Percentiles rank a stretch among this genome's conserved stretches.
Conservation (phyloP, 2,113 vertebrate species). For the Cricetomys ansorgei region DNA sequence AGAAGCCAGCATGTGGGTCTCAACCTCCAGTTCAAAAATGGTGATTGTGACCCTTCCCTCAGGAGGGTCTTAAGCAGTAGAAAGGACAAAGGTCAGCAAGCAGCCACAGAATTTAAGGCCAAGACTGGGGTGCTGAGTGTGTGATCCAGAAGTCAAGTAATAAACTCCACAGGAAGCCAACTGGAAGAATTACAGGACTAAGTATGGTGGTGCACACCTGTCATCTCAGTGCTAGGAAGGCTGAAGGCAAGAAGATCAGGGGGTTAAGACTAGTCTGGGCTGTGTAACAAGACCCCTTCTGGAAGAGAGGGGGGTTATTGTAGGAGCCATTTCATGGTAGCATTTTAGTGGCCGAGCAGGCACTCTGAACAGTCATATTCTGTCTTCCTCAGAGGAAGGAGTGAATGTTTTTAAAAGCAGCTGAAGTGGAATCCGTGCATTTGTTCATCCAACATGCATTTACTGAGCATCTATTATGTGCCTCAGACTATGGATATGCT, state of each 20-base stretch:
- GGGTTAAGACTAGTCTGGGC: not conserved
- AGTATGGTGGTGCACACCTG: no score
- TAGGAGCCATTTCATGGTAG: not conserved
- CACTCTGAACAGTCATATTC: not conserved
- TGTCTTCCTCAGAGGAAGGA: not conserved
- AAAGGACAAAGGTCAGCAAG: not conserved
- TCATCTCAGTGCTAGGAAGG: not conserved
- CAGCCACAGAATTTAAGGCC: not conserved
- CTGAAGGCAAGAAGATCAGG: not conserved
- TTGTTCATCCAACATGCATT: slow-evolving; percentile 23
- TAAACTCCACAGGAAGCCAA: not conserved
- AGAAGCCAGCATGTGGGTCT: not conserved
- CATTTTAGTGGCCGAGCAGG: not conserved
- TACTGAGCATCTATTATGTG: not conserved
- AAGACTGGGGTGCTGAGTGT: not conserved
- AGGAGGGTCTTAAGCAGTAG: not conserved
- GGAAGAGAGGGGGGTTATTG: not conserved
- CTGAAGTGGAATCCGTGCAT: not conserved
- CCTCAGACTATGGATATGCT: not conserved
- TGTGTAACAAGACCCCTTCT: not conserved
- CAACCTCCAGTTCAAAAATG: not conserved
- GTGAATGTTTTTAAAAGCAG: not conserved
- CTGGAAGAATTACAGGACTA: not conserved
- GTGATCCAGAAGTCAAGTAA: not conserved
- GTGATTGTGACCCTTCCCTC: not conserved